These are phyloP conservation scores for Macrosiphum euphorbiae DNA, from an alignment of 2,888 invertebrate species.

Conservation along the genomic window DNA sequence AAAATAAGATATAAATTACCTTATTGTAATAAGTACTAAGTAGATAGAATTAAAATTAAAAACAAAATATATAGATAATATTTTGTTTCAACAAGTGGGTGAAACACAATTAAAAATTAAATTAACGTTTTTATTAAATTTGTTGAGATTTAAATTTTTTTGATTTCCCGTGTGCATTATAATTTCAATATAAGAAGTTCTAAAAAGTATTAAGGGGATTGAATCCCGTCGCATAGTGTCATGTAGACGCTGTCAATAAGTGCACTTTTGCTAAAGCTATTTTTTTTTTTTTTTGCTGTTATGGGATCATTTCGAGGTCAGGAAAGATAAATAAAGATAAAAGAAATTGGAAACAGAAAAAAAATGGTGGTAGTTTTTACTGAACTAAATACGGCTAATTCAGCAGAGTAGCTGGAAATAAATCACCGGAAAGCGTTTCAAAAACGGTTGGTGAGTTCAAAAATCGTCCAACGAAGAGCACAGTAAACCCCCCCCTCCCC, in stretches of 20 bases:
- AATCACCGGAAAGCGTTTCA: constrained; percentile 22
- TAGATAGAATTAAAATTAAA: not conserved
- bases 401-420: not conserved
- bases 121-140: not conserved
- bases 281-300: not conserved
- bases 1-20: not conserved
- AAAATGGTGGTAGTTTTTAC: not conserved
- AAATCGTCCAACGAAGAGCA: not conserved
- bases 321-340: constrained; percentile 27
- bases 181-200: not conserved
- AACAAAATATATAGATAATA: not conserved
- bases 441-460: constrained; percentile 2
- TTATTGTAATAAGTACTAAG: not conserved
- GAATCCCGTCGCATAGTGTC: not conserved
- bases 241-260: not conserved
- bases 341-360: constrained; percentile 23
- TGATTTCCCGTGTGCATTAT: not conserved
- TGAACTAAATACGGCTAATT: constrained; percentile 4
- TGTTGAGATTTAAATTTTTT: not conserved
- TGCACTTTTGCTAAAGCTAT: not conserved
- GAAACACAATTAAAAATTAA: not conserved
- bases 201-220: not conserved
- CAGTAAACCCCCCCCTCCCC: not conserved
- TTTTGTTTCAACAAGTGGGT: not conserved
- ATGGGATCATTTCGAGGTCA: not conserved